Evolutionary conservation across 2,888 invertebrate genomes (phyloP).

Genomic region (Cantharis rufa): DNA sequence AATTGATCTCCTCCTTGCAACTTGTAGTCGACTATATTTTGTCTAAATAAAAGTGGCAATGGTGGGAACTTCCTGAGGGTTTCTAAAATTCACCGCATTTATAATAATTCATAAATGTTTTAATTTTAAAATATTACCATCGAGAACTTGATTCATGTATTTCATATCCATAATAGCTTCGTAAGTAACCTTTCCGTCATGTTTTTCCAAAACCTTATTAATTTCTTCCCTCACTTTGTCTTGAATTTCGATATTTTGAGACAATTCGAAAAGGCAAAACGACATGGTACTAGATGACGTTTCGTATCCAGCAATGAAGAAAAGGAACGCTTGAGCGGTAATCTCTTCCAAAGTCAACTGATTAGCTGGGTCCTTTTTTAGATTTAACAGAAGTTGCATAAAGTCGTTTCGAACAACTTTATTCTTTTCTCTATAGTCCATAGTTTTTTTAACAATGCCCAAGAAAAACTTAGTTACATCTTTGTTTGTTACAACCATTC

Average conservation of each 20-base stretch:
- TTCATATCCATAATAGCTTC: conserved; percentile 1
- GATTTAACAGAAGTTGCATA: conserved; percentile 58
- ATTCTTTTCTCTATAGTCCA: conserved; percentile 55
- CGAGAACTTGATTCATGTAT: not conserved
- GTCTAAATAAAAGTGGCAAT: not conserved
- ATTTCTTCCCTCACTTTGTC: not conserved
- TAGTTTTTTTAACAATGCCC: conserved; percentile 52
- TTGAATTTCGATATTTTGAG: not conserved
- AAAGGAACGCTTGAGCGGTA: conserved; percentile 1
- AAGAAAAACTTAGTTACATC: conserved; percentile 52
- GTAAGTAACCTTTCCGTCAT: not conserved
- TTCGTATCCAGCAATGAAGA: not conserved
- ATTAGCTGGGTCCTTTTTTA: conserved; percentile 40
- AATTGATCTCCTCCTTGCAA: not conserved
- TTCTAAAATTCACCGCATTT: not conserved
- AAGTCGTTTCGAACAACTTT: conserved; percentile 59
- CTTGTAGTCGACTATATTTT: not conserved
- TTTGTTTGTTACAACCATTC: not conserved
- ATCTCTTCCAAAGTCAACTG: conserved; percentile 18
- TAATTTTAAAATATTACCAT: not conserved
- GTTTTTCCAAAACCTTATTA: not conserved
- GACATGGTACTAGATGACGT: not conserved
- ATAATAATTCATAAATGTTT: not conserved
- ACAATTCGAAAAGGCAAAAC: conserved; percentile 4
- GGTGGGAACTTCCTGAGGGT: not conserved